Conservation (phyloP, 2,797 vertebrate genomes). For the Sebastes diploproa region DNA sequence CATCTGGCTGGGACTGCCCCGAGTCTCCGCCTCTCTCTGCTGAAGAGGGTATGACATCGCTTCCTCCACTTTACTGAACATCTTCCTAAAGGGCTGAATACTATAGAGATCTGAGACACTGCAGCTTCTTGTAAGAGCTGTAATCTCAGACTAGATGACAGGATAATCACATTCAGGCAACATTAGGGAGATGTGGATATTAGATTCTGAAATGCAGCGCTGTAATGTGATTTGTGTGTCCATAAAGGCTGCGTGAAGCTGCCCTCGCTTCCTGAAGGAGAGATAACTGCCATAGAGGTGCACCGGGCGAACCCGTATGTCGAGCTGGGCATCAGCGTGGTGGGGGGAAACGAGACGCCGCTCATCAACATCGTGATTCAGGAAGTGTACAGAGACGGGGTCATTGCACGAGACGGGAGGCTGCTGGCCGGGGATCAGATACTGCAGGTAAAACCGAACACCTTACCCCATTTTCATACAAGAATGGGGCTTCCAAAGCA, state of each 20-base stretch:
- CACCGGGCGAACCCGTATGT: constrained; percentile 95
- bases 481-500: not conserved
- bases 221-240: constrained; percentile 48
- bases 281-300: constrained; percentile 97
- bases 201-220: constrained; percentile 2
- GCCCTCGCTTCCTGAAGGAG: constrained; percentile 94
- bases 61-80: constrained; percentile 30
- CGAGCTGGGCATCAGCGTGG: constrained; percentile 97
- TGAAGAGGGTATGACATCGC: constrained; percentile 74
- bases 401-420: constrained; percentile 95
- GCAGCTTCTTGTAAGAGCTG: not conserved
- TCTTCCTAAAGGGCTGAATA: not conserved
- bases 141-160: constrained; percentile 2
- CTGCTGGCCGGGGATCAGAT: constrained; percentile 98
- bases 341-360: constrained; percentile 98
- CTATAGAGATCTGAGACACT: not conserved
- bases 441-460: constrained; percentile 86
- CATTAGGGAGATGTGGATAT: constrained; percentile 18
- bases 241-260: constrained; percentile 89
- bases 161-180: constrained; percentile 28
- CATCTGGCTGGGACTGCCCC: constrained; percentile 83
- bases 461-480: not conserved
- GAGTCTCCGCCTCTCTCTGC: constrained; percentile 78
- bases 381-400: constrained; percentile 96
- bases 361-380: constrained; percentile 99